A percentile compares a stretch with the other conserved stretches of the same genome.
These are phyloP conservation scores for Himalopsyche anomala DNA, from an alignment of 2,888 invertebrate species.

Conservation along the genomic window DNA sequence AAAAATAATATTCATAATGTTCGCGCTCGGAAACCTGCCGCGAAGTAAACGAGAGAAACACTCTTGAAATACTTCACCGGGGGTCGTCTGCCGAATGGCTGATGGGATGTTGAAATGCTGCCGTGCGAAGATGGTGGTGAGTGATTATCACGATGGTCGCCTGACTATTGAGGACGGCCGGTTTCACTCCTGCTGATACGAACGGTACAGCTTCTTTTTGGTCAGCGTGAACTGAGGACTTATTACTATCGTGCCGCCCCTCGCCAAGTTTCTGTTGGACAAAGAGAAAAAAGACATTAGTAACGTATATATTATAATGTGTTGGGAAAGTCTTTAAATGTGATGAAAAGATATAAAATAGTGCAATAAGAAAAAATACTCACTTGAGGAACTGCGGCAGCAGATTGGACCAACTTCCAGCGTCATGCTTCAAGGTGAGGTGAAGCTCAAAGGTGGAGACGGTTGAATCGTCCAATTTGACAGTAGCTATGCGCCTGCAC, in stretches of 20 bases:
- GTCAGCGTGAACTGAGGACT: constrained; percentile 92
- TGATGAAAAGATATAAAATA: no score
- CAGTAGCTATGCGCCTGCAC: constrained; percentile 85
- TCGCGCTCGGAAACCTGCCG: constrained; percentile 41
- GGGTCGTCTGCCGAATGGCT: constrained; percentile 18
- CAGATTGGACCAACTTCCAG: constrained; percentile 90
- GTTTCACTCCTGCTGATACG: constrained; percentile 77
- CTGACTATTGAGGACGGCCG: constrained; percentile 23
- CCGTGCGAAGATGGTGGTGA: constrained; percentile 39
- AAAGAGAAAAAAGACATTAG: constrained; percentile 50
- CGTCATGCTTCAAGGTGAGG: constrained; percentile 90
- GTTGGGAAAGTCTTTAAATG: no score
- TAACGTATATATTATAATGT: constrained; percentile 65
- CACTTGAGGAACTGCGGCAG: constrained; percentile 94
- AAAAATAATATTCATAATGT: constrained; percentile 47
- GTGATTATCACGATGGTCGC: constrained; percentile 41
- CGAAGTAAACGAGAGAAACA: constrained; percentile 36
- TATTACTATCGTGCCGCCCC: constrained; percentile 91
- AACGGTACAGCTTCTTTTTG: constrained; percentile 94
- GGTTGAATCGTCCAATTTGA: constrained; percentile 91
- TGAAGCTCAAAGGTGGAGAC: constrained; percentile 94
- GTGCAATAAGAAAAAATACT: constrained; percentile 71
- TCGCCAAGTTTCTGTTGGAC: constrained; percentile 86
- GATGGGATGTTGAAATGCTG: constrained; percentile 9
- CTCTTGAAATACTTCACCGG: constrained; percentile 27